Conservation (phyloP, 2,113 vertebrate species). For the Eolophus roseicapilla region DNA sequence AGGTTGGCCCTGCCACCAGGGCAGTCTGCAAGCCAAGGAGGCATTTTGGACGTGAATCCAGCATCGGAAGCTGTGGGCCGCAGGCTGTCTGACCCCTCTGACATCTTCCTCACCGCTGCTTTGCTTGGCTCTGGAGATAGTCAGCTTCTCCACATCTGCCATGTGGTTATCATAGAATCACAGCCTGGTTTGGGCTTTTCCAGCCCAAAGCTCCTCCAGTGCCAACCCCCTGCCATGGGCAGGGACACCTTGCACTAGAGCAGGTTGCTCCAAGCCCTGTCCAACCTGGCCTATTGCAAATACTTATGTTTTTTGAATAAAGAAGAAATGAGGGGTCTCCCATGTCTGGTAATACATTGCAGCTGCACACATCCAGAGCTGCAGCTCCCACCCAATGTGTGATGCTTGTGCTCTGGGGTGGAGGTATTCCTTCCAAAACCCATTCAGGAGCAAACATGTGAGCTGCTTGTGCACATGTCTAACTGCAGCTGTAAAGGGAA, state of each 20-base stretch:
- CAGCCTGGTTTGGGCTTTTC: background rate
- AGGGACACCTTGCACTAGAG: background rate
- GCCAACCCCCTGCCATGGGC: background rate
- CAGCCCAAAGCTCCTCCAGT: background rate
- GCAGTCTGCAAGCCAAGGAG: background rate
- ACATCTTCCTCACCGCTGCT: background rate
- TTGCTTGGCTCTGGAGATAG: background rate
- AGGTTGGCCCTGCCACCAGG: background rate
- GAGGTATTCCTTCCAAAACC: background rate
- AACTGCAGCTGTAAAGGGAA: background rate
- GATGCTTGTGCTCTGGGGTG: background rate
- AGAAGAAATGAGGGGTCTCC: background rate
- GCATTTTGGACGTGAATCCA: background rate
- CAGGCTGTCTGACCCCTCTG: background rate
- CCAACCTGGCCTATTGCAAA: background rate
- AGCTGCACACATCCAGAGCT: background rate
- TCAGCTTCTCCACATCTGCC: background rate
- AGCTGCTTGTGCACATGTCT: background rate
- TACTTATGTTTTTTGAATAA: background rate
- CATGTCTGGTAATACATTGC: fast-evolving
- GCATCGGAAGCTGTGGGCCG: background rate
- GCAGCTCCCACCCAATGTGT: background rate
- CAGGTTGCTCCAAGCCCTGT: background rate
- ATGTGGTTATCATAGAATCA: background rate
- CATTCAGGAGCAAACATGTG: background rate